These are phyloP conservation scores for Lycia hirtaria DNA, from an alignment of 2,888 invertebrate genomes.

Conservation along the genomic window DNA sequence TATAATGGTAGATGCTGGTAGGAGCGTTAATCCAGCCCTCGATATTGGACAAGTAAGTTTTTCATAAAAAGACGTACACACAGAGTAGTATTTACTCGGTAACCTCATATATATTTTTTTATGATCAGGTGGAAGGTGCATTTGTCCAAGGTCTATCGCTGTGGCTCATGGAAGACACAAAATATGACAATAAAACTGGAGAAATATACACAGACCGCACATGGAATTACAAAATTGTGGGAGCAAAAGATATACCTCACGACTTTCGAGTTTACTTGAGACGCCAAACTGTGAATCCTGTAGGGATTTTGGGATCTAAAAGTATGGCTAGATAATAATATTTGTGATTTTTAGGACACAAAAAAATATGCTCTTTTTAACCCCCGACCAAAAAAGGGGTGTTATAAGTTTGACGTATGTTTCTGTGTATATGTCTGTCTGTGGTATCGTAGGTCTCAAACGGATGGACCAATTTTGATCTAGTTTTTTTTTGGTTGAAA, in stretches of 20 bases:
- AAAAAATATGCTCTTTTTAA: too few relatives aligned
- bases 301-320: constrained; percentile 62
- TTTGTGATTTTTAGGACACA: too few relatives aligned
- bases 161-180: constrained; percentile 54
- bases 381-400: too few relatives aligned
- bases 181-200: constrained; percentile 50
- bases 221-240: constrained; percentile 60
- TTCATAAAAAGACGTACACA: background rate
- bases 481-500: too few relatives aligned
- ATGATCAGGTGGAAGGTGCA: constrained; percentile 86
- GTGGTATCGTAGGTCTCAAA: too few relatives aligned
- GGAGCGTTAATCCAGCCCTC: constrained; percentile 88
- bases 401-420: too few relatives aligned
- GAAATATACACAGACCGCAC: constrained; percentile 57
- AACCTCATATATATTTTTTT: background rate
- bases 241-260: constrained; percentile 59
- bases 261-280: constrained; percentile 57
- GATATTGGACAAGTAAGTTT: constrained; percentile 88
- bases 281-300: constrained; percentile 52
- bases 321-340: constrained; percentile 39
- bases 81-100: background rate
- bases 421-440: too few relatives aligned
- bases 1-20: constrained; percentile 85
- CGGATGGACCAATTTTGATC: too few relatives aligned
- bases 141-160: constrained; percentile 73